Percentiles rank a stretch among this genome's conserved stretches.
phyloP scores from a whole-genome alignment of 2,888 invertebrate genomes.

The Anorthoa munda region DNA sequence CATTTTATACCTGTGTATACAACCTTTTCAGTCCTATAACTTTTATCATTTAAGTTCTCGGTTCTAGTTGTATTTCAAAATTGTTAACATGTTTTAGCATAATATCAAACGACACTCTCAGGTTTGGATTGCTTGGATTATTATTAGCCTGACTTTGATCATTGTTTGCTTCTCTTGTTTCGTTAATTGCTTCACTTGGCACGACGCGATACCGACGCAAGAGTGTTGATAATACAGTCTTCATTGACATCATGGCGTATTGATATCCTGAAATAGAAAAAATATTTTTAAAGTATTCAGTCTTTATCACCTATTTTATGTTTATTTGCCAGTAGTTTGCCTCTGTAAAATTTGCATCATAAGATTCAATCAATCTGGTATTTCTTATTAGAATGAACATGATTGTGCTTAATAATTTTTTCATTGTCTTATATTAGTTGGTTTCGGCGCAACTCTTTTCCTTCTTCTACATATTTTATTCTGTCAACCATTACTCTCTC shows the following conservation, averaged over 20 bases:
- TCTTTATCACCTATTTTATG: too few relatives aligned
- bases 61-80: slow-evolving; percentile 32
- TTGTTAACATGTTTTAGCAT: slow-evolving; percentile 69
- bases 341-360: too few relatives aligned
- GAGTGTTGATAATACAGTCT: slow-evolving; percentile 77
- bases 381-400: too few relatives aligned
- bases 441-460: too few relatives aligned
- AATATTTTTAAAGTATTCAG: too few relatives aligned
- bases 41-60: background rate
- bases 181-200: slow-evolving; percentile 20
- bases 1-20: background rate
- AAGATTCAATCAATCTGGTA: too few relatives aligned
- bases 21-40: background rate
- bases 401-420: too few relatives aligned
- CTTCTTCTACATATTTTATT: too few relatives aligned
- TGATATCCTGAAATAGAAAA: slow-evolving; percentile 49
- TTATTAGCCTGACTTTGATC: background rate
- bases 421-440: too few relatives aligned
- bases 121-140: slow-evolving; percentile 6
- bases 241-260: slow-evolving; percentile 84
- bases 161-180: background rate
- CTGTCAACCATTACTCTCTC: too few relatives aligned
- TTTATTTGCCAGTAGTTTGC: too few relatives aligned
- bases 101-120: slow-evolving; percentile 65
- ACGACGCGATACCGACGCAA: slow-evolving; percentile 71